A percentile compares a stretch with the other conserved stretches of the same genome.
phyloP scores from a whole-genome alignment of 23 tunicate species.

The Diplosoma virens region DNA sequence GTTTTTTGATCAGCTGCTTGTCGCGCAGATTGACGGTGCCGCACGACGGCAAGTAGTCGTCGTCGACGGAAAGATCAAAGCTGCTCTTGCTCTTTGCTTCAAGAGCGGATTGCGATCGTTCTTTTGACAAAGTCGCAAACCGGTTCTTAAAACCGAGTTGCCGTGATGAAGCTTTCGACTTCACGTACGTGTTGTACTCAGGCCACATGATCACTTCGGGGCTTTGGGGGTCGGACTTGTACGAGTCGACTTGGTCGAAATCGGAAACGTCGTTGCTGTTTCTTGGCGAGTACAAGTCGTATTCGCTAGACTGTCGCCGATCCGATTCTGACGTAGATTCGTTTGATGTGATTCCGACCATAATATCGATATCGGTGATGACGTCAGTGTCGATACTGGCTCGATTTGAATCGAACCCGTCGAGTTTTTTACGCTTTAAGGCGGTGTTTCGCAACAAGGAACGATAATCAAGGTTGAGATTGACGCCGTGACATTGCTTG shows the following conservation, averaged over 20 bases:
- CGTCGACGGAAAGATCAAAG: background rate
- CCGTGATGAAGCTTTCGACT: no score
- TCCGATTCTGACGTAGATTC: no score
- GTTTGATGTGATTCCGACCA: conserved; percentile 13
- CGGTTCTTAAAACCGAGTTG: no score
- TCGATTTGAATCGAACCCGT: conserved; percentile 14
- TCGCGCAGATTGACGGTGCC: conserved; percentile 37
- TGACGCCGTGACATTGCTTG: background rate
- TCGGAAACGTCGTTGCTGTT: conserved; percentile 14
- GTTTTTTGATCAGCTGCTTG: conserved; percentile 32
- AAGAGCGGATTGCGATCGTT: no score
- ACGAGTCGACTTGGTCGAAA: no score
- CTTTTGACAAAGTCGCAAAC: no score
- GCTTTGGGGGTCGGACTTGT: no score
- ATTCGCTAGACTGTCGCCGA: no score
- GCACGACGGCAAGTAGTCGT: no score
- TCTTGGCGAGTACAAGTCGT: background rate
- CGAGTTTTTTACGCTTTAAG: conserved; percentile 42
- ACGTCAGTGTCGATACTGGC: conserved; percentile 42
- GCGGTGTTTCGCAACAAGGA: conserved; percentile 34
- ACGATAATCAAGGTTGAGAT: conserved; percentile 49
- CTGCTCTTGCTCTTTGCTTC: background rate
- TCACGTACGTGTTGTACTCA: conserved; percentile 29
- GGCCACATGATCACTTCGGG: conserved; percentile 83
- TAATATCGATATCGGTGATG: conserved; percentile 74